Evolutionary conservation across 2,888 invertebrate genomes (phyloP).

Genomic region (Tanaodytes sp.): DNA sequence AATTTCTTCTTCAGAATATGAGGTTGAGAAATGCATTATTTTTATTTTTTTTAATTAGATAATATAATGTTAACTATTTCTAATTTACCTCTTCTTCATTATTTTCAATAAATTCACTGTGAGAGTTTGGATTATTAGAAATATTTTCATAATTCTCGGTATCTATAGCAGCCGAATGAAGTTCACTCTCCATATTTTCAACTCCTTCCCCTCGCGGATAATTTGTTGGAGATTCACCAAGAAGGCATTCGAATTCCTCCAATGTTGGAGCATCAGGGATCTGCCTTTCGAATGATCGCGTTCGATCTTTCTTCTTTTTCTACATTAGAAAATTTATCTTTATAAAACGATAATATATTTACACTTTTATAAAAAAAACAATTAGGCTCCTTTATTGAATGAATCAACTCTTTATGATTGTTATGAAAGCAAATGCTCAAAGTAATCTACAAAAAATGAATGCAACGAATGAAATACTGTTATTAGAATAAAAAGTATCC

Average conservation of each 20-base stretch:
- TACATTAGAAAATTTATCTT: slow-evolving; percentile 40
- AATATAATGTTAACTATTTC: no score
- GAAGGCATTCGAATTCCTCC: slow-evolving; percentile 70
- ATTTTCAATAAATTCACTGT: slow-evolving; percentile 18
- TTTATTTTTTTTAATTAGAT: no score
- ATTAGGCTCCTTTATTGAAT: no score
- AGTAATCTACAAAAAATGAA: no score
- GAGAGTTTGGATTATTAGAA: slow-evolving; percentile 33
- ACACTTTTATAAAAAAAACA: no score
- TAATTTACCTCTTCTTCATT: slow-evolving; percentile 39
- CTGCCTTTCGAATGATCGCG: slow-evolving; percentile 61
- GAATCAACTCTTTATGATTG: no score
- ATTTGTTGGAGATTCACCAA: slow-evolving; percentile 70
- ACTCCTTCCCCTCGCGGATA: slow-evolving; percentile 70
- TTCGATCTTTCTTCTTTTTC: slow-evolving; percentile 67
- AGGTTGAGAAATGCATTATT: no score
- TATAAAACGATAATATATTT: no score
- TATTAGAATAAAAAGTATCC: no score
- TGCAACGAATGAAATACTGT: no score
- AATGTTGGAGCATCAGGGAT: slow-evolving; percentile 70
- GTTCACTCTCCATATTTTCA: slow-evolving; percentile 71
- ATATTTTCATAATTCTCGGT: slow-evolving; percentile 68
- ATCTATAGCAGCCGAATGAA: slow-evolving; percentile 70
- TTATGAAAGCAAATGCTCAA: no score
- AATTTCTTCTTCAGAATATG: no score